phyloP scores from a whole-genome alignment of 2,888 invertebrate genomes.

The Ennomos erosarius region DNA sequence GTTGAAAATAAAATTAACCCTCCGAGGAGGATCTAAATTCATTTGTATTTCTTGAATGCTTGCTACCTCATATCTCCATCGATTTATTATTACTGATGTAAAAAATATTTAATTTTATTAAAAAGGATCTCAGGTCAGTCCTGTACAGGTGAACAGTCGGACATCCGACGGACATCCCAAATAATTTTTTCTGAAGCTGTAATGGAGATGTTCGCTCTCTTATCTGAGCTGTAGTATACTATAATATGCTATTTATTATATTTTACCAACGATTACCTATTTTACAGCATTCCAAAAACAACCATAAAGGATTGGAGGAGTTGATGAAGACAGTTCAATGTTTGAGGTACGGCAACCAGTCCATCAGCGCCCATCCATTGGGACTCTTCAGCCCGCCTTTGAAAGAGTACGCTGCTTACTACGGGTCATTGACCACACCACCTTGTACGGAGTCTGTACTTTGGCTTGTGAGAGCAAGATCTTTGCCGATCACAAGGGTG shows the following conservation, averaged over 20 bases:
- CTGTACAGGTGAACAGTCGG: too few relatives aligned
- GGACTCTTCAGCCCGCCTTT: conserved; percentile 60
- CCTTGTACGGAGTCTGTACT: conserved; percentile 70
- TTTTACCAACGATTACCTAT: neutral
- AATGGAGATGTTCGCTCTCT: too few relatives aligned
- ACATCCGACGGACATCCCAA: too few relatives aligned
- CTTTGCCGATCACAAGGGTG: conserved; percentile 61
- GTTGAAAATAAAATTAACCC: too few relatives aligned
- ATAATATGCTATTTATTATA: too few relatives aligned
- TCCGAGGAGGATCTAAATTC: too few relatives aligned
- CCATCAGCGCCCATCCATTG: conserved; percentile 43
- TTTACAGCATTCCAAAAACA: conserved; percentile 58
- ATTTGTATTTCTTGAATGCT: too few relatives aligned
- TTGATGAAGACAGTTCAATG: conserved; percentile 42
- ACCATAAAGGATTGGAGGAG: conserved; percentile 54
- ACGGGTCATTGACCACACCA: conserved; percentile 67
- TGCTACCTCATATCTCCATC: too few relatives aligned
- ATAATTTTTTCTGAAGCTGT: too few relatives aligned
- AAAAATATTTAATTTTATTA: too few relatives aligned
- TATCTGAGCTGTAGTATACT: neutral
- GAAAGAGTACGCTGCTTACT: conserved; percentile 64
- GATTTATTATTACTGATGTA: too few relatives aligned
- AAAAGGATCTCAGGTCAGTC: too few relatives aligned
- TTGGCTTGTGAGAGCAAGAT: conserved; percentile 65
- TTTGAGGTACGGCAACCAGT: conserved; percentile 15